These are phyloP conservation scores for Chloroceryle inda DNA, from an alignment of 2,797 vertebrate species.

Conservation along the genomic window DNA sequence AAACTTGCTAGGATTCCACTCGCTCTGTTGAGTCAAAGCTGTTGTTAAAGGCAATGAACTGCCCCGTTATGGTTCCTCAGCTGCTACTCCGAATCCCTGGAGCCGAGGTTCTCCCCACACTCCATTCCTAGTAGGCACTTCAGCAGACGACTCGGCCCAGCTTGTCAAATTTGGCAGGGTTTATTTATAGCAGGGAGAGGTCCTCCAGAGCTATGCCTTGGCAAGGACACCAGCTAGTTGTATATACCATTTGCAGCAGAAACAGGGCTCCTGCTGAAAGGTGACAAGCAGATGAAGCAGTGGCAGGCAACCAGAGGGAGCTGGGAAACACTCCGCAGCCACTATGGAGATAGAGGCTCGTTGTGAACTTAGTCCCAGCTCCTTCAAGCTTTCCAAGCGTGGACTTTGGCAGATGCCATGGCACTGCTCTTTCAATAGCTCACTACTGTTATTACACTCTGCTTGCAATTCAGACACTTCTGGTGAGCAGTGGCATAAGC, in stretches of 20 bases:
- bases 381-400: neutral
- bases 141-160: conserved; percentile 45
- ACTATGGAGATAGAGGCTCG: neutral
- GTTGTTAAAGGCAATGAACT: neutral
- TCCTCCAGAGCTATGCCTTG: conserved; percentile 89
- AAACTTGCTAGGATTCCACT: neutral
- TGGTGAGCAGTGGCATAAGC: neutral
- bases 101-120: neutral
- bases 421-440: neutral
- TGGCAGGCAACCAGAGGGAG: neutral
- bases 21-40: neutral
- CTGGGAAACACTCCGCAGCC: neutral
- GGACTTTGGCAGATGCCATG: neutral
- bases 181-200: conserved; percentile 95
- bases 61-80: neutral
- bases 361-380: neutral
- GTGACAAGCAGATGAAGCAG: conserved; percentile 22
- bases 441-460: neutral
- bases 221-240: conserved; percentile 72
- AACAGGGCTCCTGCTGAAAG: conserved; percentile 61
- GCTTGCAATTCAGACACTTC: neutral
- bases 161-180: conserved; percentile 76
- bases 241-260: conserved; percentile 49
- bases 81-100: neutral
- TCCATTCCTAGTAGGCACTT: conserved; percentile 59